phyloP scores from a whole-genome alignment of 2,888 invertebrate genomes.

The Apantesis nais region DNA sequence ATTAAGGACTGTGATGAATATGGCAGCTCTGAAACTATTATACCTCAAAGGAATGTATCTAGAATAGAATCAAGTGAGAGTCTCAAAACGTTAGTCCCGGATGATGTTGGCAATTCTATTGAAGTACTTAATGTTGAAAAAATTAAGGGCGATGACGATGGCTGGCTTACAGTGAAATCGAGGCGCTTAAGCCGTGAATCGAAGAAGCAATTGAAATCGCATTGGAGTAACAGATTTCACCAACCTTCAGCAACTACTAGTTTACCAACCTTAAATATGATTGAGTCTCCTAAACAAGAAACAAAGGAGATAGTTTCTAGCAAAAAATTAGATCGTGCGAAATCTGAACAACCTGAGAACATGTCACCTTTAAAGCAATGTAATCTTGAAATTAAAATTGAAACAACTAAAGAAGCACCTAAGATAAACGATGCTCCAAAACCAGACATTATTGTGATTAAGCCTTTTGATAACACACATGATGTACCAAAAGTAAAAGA shows the following conservation, averaged over 20 bases:
- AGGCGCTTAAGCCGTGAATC: slow-evolving; percentile 86
- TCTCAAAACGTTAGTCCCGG: slow-evolving; percentile 79
- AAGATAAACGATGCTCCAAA: slow-evolving; percentile 33
- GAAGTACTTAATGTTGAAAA: slow-evolving; percentile 81
- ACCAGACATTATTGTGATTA: slow-evolving; percentile 50
- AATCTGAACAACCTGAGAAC: slow-evolving; percentile 73
- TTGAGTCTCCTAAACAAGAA: slow-evolving; percentile 81
- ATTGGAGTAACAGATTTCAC: slow-evolving; percentile 91
- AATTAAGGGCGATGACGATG: slow-evolving; percentile 85
- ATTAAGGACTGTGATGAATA: slow-evolving; percentile 74
- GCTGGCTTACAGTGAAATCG: slow-evolving; percentile 96
- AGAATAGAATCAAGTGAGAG: slow-evolving; percentile 82
- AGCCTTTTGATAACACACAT: slow-evolving; percentile 59
- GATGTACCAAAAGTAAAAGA: slow-evolving; percentile 38
- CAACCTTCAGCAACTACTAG: slow-evolving; percentile 94
- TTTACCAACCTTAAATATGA: slow-evolving; percentile 89
- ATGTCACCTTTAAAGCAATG: slow-evolving; percentile 15
- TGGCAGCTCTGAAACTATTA: slow-evolving; percentile 86
- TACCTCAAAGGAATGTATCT: slow-evolving; percentile 75
- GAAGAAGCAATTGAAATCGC: slow-evolving; percentile 87
- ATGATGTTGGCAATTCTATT: slow-evolving; percentile 74
- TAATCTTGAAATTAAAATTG: neutral
- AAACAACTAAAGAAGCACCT: neutral
- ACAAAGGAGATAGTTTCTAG: slow-evolving; percentile 57
- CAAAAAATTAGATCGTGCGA: slow-evolving; percentile 67